These are phyloP conservation scores for Atherinosoma microstoma DNA, from an alignment of 2,797 vertebrate species.

Conservation along the genomic window DNA sequence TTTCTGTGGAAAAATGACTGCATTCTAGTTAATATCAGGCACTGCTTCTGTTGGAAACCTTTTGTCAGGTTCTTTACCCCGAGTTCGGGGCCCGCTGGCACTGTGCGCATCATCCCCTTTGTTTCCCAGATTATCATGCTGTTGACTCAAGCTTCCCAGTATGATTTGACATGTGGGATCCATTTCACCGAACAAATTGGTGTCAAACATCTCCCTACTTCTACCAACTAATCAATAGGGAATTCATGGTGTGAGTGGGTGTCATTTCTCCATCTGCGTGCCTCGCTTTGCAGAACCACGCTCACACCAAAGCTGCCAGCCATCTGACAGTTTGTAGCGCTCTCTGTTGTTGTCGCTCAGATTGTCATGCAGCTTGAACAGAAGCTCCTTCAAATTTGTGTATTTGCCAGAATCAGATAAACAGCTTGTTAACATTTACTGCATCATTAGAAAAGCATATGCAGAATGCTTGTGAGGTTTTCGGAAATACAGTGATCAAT, in stretches of 20 bases:
- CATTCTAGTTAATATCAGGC: constrained; percentile 17
- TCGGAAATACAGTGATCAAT: neutral
- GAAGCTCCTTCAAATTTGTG: constrained; percentile 51
- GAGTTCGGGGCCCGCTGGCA: constrained; percentile 14
- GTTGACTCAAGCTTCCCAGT: constrained; percentile 56
- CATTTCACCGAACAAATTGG: constrained; percentile 60
- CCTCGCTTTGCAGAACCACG: constrained; percentile 52
- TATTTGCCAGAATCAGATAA: constrained; percentile 53
- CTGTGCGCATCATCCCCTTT: constrained; percentile 10
- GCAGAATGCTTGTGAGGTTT: constrained; percentile 24
- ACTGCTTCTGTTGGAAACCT: constrained; percentile 5
- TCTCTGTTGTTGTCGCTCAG: constrained; percentile 46
- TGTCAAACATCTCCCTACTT: constrained; percentile 62
- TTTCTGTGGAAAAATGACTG: neutral
- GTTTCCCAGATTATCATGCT: constrained; percentile 33
- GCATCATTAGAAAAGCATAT: constrained; percentile 48
- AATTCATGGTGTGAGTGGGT: constrained; percentile 67
- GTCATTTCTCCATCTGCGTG: constrained; percentile 72
- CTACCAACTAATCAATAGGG: constrained; percentile 64
- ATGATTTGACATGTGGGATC: constrained; percentile 46
- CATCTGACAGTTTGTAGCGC: constrained; percentile 61
- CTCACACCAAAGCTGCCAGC: constrained; percentile 52
- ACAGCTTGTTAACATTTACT: constrained; percentile 61
- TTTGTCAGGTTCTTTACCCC: constrained; percentile 26
- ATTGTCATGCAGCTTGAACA: constrained; percentile 54